Conservation (phyloP, 2,888 invertebrate genomes). For the Troilus luridus region DNA sequence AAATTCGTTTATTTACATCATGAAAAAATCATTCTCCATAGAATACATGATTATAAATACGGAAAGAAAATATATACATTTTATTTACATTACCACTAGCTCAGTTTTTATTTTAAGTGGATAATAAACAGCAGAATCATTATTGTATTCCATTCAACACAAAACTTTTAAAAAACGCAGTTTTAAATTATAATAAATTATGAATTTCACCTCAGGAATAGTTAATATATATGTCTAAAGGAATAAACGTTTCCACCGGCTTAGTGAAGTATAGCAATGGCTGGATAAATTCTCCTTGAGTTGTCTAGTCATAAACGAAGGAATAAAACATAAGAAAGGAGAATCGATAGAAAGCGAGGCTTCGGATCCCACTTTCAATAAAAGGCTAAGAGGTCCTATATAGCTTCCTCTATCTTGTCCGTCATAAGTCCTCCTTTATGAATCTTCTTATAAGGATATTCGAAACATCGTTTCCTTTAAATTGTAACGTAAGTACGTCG, state of each 20-base stretch:
- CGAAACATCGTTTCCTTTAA: neutral
- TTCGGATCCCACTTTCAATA: conserved; percentile 10
- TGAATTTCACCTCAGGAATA: neutral
- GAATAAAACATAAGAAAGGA: conserved; percentile 25
- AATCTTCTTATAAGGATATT: neutral
- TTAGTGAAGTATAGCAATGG: neutral
- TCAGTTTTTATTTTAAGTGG: too few relatives aligned
- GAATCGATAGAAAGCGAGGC: neutral
- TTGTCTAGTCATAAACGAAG: conserved; percentile 29
- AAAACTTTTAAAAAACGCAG: too few relatives aligned
- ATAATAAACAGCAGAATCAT: too few relatives aligned
- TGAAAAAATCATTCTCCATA: too few relatives aligned
- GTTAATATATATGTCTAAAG: neutral
- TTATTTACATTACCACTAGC: too few relatives aligned
- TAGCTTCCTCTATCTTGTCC: neutral
- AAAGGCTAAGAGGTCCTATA: neutral
- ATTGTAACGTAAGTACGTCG: neutral
- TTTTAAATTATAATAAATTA: too few relatives aligned
- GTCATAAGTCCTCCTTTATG: neutral
- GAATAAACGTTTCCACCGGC: neutral
- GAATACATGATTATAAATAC: too few relatives aligned
- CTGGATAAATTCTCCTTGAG: neutral
- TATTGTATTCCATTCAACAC: too few relatives aligned
- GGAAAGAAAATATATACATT: too few relatives aligned
- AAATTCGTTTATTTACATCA: too few relatives aligned